These are phyloP conservation scores for Hydropsyche tenuis DNA, from an alignment of 1,140 invertebrate genomes.

Conservation along the genomic window DNA sequence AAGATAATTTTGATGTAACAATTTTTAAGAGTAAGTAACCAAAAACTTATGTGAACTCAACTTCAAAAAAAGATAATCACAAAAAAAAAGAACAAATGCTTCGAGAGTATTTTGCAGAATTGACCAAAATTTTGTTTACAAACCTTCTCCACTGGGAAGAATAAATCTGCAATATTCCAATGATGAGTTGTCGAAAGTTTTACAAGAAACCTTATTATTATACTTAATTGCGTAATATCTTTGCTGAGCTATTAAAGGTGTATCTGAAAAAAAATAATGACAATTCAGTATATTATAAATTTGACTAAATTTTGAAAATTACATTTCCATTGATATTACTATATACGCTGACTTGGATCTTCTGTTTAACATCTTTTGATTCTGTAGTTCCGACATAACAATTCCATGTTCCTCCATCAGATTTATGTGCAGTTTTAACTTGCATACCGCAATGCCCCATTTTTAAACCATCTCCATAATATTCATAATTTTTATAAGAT, in stretches of 20 bases:
- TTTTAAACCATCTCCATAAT: constrained; percentile 37
- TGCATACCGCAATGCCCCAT: constrained; percentile 43
- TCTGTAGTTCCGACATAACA: constrained; percentile 30
- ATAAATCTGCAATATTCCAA: constrained; percentile 49
- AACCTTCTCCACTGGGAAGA: constrained; percentile 45
- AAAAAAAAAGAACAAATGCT: no score
- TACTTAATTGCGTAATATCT: not conserved
- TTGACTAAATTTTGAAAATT: not conserved
- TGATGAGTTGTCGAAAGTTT: constrained; percentile 41
- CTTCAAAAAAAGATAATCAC: no score
- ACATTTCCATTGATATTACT: constrained; percentile 24
- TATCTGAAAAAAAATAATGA: constrained; percentile 17
- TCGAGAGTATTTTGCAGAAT: no score
- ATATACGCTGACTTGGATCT: constrained; percentile 36
- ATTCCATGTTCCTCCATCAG: constrained; percentile 35
- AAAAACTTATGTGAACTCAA: no score
- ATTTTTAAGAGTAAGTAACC: no score
- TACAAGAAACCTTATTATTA: constrained; percentile 20
- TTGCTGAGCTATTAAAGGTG: not conserved
- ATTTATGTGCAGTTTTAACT: constrained; percentile 15
- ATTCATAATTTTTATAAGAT: constrained; percentile 32
- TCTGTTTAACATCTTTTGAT: not conserved
- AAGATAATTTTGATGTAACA: no score
- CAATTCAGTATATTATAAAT: not conserved
- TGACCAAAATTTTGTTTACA: constrained; percentile 14